phyloP scores from a whole-genome alignment of 2,797 vertebrate species.

The Lagodon rhomboides region DNA sequence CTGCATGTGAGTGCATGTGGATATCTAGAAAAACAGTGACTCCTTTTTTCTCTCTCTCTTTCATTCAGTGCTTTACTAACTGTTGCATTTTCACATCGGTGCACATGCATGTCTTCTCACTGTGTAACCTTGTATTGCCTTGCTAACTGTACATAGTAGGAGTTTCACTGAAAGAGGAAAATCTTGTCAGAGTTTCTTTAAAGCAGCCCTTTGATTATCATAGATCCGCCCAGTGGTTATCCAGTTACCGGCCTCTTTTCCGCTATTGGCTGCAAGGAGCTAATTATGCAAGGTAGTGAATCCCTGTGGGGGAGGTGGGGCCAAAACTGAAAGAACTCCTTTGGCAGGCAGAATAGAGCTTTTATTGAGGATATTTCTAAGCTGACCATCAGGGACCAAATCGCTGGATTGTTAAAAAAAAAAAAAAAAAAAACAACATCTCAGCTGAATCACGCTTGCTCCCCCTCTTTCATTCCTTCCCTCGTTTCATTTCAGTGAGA shows the following conservation, averaged over 20 bases:
- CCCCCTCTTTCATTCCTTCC: constrained; percentile 80
- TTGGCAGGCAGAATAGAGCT: constrained; percentile 91
- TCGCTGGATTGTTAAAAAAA: constrained; percentile 86
- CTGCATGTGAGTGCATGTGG: constrained; percentile 4
- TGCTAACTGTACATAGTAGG: constrained; percentile 56
- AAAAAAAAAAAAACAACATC: constrained; percentile 76
- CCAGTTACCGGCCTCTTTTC: constrained; percentile 85
- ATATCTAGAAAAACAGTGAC: neutral
- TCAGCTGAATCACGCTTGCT: constrained; percentile 83
- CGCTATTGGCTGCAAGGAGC: constrained; percentile 82
- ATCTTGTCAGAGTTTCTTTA: constrained; percentile 82
- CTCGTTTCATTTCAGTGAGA: constrained; percentile 82
- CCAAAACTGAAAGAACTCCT: constrained; percentile 89
- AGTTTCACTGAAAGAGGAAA: constrained; percentile 71
- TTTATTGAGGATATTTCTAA: constrained; percentile 92
- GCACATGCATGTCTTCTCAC: constrained; percentile 55
- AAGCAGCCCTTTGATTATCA: constrained; percentile 89
- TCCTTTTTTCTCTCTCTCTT: constrained; percentile 18
- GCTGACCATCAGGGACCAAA: constrained; percentile 90
- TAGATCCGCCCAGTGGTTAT: constrained; percentile 88
- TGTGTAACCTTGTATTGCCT: constrained; percentile 55
- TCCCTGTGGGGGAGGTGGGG: constrained; percentile 87
- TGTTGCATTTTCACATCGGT: constrained; percentile 38
- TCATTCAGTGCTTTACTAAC: constrained; percentile 5
- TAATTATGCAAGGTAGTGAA: constrained; percentile 91